Conservation (phyloP, 2,797 vertebrate species). For the Tarsius wallacei region DNA sequence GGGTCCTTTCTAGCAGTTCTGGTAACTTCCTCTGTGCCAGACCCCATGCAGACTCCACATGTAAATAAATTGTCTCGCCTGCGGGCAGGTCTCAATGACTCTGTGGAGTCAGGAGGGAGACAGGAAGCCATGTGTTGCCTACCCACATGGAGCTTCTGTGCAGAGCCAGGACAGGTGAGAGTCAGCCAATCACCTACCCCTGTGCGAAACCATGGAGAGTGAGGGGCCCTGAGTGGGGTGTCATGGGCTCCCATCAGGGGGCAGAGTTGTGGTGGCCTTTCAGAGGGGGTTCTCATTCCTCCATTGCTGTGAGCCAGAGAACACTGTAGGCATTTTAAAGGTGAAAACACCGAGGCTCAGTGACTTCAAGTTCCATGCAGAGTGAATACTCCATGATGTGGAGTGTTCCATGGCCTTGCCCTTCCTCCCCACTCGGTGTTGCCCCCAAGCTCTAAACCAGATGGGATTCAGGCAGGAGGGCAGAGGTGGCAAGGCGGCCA, state of each 20-base stretch:
- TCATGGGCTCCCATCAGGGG: not conserved
- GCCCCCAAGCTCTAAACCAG: not conserved
- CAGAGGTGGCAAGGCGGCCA: accelerated
- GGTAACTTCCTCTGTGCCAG: not conserved
- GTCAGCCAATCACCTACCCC: no score
- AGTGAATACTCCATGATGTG: accelerated
- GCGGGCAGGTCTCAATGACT: not conserved
- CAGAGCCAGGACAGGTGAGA: not conserved
- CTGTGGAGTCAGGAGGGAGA: not conserved
- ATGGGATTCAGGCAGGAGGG: not conserved
- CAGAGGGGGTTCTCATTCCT: not conserved
- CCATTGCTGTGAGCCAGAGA: not conserved
- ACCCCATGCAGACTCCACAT: accelerated
- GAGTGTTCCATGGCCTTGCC: not conserved
- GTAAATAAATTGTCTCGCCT: not conserved
- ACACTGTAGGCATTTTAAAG: not conserved
- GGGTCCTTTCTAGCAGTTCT: not conserved
- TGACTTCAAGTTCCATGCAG: not conserved
- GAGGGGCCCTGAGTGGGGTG: not conserved
- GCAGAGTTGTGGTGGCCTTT: no score
- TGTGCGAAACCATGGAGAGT: not conserved
- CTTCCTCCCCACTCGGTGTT: accelerated
- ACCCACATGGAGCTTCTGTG: accelerated
- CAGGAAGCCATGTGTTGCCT: no score
- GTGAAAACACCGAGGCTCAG: not conserved